Percentiles rank a stretch among this genome's conserved stretches.
phyloP scores from a whole-genome alignment of 2,113 vertebrate genomes.

The Nicator chloris region DNA sequence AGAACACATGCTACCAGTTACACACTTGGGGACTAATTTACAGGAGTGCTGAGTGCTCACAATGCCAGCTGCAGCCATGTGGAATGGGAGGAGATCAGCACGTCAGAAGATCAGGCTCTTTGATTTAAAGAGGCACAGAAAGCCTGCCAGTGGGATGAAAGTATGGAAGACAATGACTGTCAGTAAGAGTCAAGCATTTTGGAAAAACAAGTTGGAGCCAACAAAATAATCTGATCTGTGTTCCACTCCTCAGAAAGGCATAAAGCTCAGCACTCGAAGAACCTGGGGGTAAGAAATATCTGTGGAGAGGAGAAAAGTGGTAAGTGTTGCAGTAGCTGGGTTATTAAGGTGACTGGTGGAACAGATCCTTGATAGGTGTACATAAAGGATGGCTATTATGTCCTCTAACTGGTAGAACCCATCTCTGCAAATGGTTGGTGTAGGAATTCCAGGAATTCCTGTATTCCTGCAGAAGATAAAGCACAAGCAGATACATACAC shows the following conservation, averaged over 20 bases:
- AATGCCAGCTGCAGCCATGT: not conserved
- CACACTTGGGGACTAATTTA: not conserved
- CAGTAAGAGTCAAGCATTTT: not conserved
- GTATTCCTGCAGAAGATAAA: not conserved
- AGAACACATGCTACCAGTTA: not conserved
- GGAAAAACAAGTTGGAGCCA: not conserved
- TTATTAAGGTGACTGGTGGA: not conserved
- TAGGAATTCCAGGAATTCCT: not conserved
- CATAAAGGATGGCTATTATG: not conserved
- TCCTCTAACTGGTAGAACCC: not conserved
- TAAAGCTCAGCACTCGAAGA: not conserved
- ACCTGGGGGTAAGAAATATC: not conserved
- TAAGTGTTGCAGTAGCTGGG: not conserved
- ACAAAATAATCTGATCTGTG: not conserved
- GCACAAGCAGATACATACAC: not conserved
- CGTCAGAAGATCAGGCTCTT: not conserved
- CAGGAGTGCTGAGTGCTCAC: not conserved
- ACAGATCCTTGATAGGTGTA: not conserved
- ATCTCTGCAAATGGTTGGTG: not conserved
- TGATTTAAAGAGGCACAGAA: constrained; percentile 15
- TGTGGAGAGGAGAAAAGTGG: not conserved
- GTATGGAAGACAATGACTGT: not conserved
- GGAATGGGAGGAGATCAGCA: not conserved
- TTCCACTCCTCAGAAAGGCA: not conserved
- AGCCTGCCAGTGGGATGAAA: not conserved